Percentiles rank a stretch among this genome's conserved stretches.
These are phyloP conservation scores for Aeoliscus strigatus DNA, from an alignment of 2,797 vertebrate species.

Conservation along the genomic window DNA sequence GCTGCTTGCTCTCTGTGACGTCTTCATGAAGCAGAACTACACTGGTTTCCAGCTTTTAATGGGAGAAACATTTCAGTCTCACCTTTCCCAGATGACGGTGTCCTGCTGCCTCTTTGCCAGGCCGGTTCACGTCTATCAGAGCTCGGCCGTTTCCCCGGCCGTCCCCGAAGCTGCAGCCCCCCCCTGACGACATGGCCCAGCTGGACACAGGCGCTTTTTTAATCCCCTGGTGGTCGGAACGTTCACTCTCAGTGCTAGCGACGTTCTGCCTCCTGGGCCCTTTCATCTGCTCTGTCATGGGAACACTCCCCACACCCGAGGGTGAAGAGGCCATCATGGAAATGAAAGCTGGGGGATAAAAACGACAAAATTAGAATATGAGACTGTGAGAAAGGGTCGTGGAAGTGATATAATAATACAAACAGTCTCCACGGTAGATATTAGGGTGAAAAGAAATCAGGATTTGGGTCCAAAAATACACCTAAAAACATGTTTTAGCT, in stretches of 20 bases:
- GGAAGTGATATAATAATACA: too few species aligned
- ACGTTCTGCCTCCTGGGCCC: constrained; percentile 61
- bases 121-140: constrained; percentile 66
- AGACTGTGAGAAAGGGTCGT: background rate
- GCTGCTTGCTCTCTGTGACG: too few species aligned
- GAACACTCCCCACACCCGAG: constrained; percentile 36
- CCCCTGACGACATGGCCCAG: constrained; percentile 55
- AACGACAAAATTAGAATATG: background rate
- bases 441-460: too few species aligned
- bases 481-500: too few species aligned
- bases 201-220: constrained; percentile 65
- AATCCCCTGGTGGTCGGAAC: constrained; percentile 59
- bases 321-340: background rate
- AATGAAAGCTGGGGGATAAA: constrained; percentile 5
- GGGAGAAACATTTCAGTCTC: constrained; percentile 8
- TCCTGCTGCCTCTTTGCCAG: constrained; percentile 68
- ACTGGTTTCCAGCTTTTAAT: background rate
- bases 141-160: constrained; percentile 48
- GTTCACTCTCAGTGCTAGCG: constrained; percentile 49
- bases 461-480: too few species aligned
- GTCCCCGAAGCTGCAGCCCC: constrained; percentile 55
- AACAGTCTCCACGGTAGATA: too few species aligned
- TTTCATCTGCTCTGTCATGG: constrained; percentile 72
- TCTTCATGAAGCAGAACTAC: too few species aligned
- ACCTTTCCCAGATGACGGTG: constrained; percentile 76